Evolutionary conservation across 2,797 vertebrate genomes (phyloP).

Genomic region (Anabacerthia variegaticeps): DNA sequence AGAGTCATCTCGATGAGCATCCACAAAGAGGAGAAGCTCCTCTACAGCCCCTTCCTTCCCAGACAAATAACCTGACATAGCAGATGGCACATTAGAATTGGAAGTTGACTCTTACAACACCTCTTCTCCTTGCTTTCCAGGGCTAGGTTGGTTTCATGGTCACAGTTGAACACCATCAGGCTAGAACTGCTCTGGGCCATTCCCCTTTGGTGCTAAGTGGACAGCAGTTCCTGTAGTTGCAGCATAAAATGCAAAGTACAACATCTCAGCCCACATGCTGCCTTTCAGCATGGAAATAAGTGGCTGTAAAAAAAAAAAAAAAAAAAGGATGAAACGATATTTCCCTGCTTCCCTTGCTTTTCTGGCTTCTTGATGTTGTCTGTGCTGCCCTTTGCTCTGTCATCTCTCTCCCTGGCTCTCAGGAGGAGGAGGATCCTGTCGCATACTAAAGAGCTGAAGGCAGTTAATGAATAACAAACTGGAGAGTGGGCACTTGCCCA

Average conservation of each 20-base stretch:
- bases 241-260: not conserved
- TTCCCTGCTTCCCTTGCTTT: not conserved
- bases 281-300: not conserved
- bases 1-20: not conserved
- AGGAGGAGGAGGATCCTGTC: not conserved
- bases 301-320: not conserved
- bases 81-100: not conserved
- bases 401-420: not conserved
- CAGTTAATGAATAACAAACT: slow-evolving; percentile 33
- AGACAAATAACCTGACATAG: not conserved
- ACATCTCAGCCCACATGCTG: not conserved
- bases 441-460: slow-evolving; percentile 24
- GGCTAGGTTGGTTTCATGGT: not conserved
- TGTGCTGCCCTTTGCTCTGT: slow-evolving; percentile 48
- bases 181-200: not conserved
- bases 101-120: not conserved
- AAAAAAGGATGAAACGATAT: slow-evolving; percentile 13
- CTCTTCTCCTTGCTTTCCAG: not conserved
- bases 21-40: not conserved
- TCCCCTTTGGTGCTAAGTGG: not conserved
- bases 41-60: not conserved
- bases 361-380: slow-evolving; percentile 22
- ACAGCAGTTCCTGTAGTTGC: not conserved
- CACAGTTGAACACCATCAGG: not conserved
- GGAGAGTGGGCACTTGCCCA: not conserved